phyloP scores from a whole-genome alignment of 2,888 invertebrate species.

The Bimastos eiseni region DNA sequence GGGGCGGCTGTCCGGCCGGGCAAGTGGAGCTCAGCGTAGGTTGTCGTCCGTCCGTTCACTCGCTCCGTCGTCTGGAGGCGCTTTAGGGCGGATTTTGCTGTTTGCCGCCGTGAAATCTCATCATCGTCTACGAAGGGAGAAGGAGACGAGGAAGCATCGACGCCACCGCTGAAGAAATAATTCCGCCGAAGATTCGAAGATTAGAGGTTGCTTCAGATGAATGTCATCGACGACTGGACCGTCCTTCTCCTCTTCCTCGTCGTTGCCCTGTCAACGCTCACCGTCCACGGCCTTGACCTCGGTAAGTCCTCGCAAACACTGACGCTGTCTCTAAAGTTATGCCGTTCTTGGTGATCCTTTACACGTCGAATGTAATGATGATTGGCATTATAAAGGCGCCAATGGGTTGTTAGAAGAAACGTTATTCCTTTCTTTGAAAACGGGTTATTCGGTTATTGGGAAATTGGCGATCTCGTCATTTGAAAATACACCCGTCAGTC shows the following conservation, averaged over 20 bases:
- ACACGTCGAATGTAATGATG: too few species aligned
- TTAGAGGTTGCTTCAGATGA: neutral
- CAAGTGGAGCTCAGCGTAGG: neutral
- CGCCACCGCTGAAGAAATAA: neutral
- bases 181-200: neutral
- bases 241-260: neutral
- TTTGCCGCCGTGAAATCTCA: slow-evolving; percentile 6
- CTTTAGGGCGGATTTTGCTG: neutral
- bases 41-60: neutral
- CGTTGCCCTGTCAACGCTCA: neutral
- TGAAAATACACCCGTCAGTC: too few species aligned
- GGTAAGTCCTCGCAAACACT: neutral
- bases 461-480: too few species aligned
- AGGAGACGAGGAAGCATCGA: too few species aligned
- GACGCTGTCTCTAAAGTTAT: neutral
- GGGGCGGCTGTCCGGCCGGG: neutral
- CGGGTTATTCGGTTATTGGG: too few species aligned
- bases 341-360: neutral
- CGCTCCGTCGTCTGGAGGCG: neutral
- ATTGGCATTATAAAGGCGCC: too few species aligned
- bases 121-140: neutral
- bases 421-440: too few species aligned
- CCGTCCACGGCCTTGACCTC: neutral
- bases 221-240: too few species aligned
- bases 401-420: too few species aligned